Conservation (phyloP, 2,888 invertebrate genomes). For the Heteropelma amictum region DNA sequence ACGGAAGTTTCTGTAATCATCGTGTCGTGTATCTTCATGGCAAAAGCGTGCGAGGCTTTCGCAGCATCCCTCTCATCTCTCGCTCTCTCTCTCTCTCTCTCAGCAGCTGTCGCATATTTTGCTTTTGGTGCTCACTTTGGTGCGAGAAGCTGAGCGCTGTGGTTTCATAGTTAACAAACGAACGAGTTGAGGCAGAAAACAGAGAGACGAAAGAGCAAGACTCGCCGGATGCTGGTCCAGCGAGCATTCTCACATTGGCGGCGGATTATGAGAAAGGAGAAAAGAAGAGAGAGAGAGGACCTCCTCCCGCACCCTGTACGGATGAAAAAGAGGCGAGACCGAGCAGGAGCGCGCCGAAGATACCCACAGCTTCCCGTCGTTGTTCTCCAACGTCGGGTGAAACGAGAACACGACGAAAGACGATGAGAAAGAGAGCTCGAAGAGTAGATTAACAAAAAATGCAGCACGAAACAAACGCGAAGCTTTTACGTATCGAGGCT, state of each 20-base stretch:
- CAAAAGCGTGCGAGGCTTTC: too few relatives aligned
- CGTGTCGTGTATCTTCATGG: too few relatives aligned
- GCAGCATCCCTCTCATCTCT: too few relatives aligned
- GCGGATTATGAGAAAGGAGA: too few relatives aligned
- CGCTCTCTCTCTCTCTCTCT: not conserved
- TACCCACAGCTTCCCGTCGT: constrained; percentile 1
- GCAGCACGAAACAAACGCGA: not conserved
- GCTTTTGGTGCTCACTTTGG: too few relatives aligned
- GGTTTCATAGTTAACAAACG: constrained; percentile 27
- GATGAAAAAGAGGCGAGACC: constrained; percentile 15
- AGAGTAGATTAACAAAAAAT: constrained; percentile 17
- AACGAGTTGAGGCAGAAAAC: constrained; percentile 3
- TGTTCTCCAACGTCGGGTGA: not conserved
- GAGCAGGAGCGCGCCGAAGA: constrained; percentile 21
- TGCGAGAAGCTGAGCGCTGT: too few relatives aligned
- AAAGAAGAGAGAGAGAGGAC: not conserved
- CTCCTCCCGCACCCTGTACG: not conserved
- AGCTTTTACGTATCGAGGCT: not conserved
- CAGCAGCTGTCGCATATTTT: too few relatives aligned
- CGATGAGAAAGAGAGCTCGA: not conserved
- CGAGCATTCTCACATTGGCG: constrained; percentile 17
- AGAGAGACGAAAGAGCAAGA: constrained; percentile 11
- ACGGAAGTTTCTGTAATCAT: too few relatives aligned
- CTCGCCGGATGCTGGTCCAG: constrained; percentile 4
- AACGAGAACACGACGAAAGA: not conserved